Evolutionary conservation across 2,888 invertebrate species (phyloP), one percentile per base, ranked within the genome.

Genomic region (Parnassius smintheus): DNA sequence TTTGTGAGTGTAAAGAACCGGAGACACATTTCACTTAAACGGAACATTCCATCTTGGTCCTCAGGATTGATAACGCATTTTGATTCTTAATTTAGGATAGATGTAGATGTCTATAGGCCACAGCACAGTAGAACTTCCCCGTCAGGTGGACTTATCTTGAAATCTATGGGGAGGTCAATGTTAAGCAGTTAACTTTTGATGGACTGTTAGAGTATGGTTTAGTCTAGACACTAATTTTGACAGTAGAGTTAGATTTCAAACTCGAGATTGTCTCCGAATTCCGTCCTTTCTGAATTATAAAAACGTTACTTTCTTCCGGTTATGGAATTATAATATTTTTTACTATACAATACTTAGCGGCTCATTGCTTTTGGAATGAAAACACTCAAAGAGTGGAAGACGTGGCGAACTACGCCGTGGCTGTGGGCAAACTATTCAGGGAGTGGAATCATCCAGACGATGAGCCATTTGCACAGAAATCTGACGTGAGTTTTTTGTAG

Each of bases 331-430:
- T 9, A 11, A 11, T 44, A 11, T 11, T 44, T 44, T 11, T 44
- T 44, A 11, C 2, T 44, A 44, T 11, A 10, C 9, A 49, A 9
- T 2, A 11, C 11, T 4, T 10, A 86, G 86, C 86, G 9, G 86
- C 83, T 2, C 86, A 86, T 63, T 87, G 87, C 66, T 83, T 86
- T 68, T 86, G 83, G 82, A 61, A 63, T 10, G 62, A 58, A 25
- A 76, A 78, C n/a, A 18, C 66, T 4, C 59, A 67, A 10, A 68
- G 73, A 2, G 54, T 65, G 13, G 70, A 74, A 35, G 78, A 80
- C 0, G 77, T 77, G 0, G 22, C 65, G 0, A 60, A 71, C 61
- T 88, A 73, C 67, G 81, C 83, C 0, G 78, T 83, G 12, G 87
- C 83, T 0, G 72, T 75, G 2, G 87, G 87, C 12, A 88, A 88